These are phyloP conservation scores for Mesorhabditis spiculigera DNA, from an alignment of 2,888 invertebrate genomes.

Conservation along the genomic window DNA sequence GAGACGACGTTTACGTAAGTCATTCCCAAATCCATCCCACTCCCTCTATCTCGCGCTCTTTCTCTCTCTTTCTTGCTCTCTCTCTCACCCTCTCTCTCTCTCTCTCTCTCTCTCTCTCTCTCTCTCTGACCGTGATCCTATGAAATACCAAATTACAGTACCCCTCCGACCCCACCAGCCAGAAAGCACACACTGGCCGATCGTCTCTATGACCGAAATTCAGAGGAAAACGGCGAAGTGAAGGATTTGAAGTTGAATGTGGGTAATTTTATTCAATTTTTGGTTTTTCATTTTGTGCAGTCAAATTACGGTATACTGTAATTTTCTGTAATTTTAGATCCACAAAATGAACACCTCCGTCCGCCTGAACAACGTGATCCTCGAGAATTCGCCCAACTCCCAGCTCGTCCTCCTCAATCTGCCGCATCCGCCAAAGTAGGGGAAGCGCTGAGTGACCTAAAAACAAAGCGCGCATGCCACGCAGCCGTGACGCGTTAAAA, in stretches of 20 bases:
- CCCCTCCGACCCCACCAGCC: neutral
- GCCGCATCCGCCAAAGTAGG: slow-evolving; percentile 26
- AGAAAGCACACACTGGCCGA: neutral
- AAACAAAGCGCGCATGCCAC: too few relatives aligned
- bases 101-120: too few relatives aligned
- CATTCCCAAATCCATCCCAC: neutral
- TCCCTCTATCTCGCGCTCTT: too few relatives aligned
- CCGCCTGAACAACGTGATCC: slow-evolving; percentile 94
- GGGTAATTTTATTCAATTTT: too few relatives aligned
- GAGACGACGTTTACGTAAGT: slow-evolving; percentile 14
- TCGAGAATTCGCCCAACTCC: slow-evolving; percentile 92
- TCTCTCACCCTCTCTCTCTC: too few relatives aligned
- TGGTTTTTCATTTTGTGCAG: too few relatives aligned
- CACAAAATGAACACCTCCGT: slow-evolving; percentile 98
- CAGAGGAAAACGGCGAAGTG: neutral
- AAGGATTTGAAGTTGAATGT: slow-evolving; percentile 5
- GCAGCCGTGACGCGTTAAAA: too few relatives aligned
- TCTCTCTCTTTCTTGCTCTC: too few relatives aligned
- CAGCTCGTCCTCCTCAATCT: slow-evolving; percentile 72
- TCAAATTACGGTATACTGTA: too few relatives aligned
- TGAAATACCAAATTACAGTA: neutral
- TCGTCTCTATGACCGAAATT: neutral
- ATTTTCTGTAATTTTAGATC: slow-evolving; percentile 65
- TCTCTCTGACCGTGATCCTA: too few relatives aligned
- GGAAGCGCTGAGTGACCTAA: slow-evolving; percentile 57